Evolutionary conservation across 2,113 vertebrate species (phyloP), one percentile per base, ranked within the genome.

Genomic region (Odontophorus gujanensis): DNA sequence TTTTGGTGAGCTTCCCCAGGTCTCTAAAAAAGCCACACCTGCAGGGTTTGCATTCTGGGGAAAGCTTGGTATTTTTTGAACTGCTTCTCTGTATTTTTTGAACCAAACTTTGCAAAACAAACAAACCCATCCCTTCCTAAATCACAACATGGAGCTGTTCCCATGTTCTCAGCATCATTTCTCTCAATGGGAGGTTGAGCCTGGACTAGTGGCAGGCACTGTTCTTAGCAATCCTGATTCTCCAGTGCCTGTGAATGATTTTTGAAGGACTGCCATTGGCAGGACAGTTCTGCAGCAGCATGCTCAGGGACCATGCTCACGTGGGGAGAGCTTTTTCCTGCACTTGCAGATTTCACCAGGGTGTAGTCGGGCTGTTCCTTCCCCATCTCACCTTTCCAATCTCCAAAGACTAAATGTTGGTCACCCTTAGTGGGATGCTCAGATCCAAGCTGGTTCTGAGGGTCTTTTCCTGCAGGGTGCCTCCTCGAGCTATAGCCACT

Each of bases 321-420:
- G 62, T 24, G 82, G 85, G 55, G 34, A 86, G n/a, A 71, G 38
- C 22, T 61, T 94, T 81, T 19, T 89, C 78, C 78, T 89, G 81
- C 81, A 84, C 75, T 94, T 80, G 89, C 89, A 82, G 87, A 85
- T 94, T 95, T 81, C 81, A 95, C 20, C 13, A 47, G 61, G 50
- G 38, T 2, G 6, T 34, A 18, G 9, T 13, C 2, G 8, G 55
- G 51, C 48, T 81, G 58, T 9, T 94, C 59, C 55, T 91, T 94
- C 59, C 40, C 34, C 81, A 58, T 67, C 48, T 79, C 1, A 0
- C 28, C 69, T 81, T 89, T 81, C 67, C 58, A 66, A 42, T 57
- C 77, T 73, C 57, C 0, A 1, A 48, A 77, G 14, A 30, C 51
- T 15, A 53, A 53, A 53, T 40, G 25, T 11, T 40, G 36, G 38